Conservation (phyloP, 2,888 invertebrate species). For the Thysanoteuthis rhombus region DNA sequence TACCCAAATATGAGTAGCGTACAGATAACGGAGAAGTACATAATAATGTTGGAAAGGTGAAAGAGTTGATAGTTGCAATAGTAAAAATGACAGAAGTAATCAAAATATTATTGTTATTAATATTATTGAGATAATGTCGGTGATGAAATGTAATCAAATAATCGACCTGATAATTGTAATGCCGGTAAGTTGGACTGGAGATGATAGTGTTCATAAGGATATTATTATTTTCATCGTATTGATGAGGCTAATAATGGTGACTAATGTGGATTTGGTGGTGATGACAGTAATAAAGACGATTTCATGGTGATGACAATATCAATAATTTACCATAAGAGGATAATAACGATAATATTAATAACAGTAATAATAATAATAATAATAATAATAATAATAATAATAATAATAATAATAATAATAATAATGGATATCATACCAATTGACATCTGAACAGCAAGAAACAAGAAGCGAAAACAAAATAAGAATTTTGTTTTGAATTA, state of each 20-base stretch:
- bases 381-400: not conserved
- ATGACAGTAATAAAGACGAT: not conserved
- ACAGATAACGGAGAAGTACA: too few relatives aligned
- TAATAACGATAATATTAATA: not conserved
- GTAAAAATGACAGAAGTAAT: not conserved
- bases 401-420: conserved; percentile 12
- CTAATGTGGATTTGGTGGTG: not conserved
- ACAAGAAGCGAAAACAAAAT: not conserved
- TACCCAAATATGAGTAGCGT: too few relatives aligned
- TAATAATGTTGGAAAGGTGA: not conserved
- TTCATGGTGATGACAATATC: not conserved
- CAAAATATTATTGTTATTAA: not conserved
- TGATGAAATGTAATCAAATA: not conserved
- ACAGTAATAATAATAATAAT: not conserved
- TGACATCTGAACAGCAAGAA: not conserved
- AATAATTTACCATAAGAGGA: not conserved
- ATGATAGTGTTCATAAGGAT: not conserved
- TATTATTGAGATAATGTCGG: not conserved
- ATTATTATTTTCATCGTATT: not conserved
- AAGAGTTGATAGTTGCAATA: not conserved
- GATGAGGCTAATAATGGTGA: not conserved
- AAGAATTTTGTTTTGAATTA: not conserved
- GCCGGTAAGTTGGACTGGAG: not conserved
- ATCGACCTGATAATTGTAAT: not conserved
- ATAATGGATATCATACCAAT: not conserved